Evolutionary conservation across 2,888 invertebrate genomes (phyloP), one percentile per base, ranked within the genome.

Genomic region (Gymnocheta viridis): DNA sequence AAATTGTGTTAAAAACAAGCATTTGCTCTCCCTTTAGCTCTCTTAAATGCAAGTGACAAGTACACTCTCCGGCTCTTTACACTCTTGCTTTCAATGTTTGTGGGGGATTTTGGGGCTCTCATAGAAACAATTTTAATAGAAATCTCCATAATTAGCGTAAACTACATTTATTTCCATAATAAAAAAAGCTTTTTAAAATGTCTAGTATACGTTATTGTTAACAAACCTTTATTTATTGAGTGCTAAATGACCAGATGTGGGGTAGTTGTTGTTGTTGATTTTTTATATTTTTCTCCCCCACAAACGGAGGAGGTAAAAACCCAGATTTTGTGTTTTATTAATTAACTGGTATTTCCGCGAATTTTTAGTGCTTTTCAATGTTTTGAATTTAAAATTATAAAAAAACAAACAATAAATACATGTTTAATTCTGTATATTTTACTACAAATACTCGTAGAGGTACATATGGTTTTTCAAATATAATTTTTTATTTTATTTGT

Each of bases 131-230:
- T 66, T 70, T 79, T 27, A 64, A 19, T 73, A 81, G 85, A 85
- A 82, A 81, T 86, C 85, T 85, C 81, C 82, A 84, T 62, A 83
- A 85, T 80, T 82, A 70, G 35, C 81, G 60, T 38, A 66, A 81
- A 62, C n/a, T 62, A 62, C 60, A 62, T 54, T 51, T 6, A 38
- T 54, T 66, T 54, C n/a, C 14, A 44, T 38, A 24, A 24, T 7
- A 60, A 49, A 38, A 24, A 38, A 10, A 38, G 27, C 7, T 0
- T 2, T 17, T 9, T 51, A 47, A 60, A 60, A n/a, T 10, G 58
- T 67, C 9, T 35, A 14, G 17, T 47, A 67, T 12, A 67, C 29
- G 27, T 22, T 19, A 19, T 24, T 1, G 19, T 19, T 27, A 27
- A 49, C 27, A 51, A 49, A 24, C 35, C 4, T 47, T 38, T 62